These are phyloP conservation scores for Gallinago media DNA, from an alignment of 2,113 vertebrate genomes.

Conservation along the genomic window DNA sequence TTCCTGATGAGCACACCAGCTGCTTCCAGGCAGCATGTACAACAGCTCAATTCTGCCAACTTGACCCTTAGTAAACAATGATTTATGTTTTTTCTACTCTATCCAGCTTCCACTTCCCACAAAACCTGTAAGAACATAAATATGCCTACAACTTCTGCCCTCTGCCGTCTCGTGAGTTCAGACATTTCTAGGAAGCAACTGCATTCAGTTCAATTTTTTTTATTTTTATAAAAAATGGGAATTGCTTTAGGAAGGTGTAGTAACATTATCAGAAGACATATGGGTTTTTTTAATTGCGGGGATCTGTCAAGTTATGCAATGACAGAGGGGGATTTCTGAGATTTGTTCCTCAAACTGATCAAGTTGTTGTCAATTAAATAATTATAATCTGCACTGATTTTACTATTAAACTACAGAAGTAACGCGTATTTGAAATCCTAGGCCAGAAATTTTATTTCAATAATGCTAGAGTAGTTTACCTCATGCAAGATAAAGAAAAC, in stretches of 20 bases:
- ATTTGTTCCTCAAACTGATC: background rate
- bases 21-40: background rate
- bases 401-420: background rate
- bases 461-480: background rate
- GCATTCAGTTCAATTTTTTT: background rate
- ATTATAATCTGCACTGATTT: background rate
- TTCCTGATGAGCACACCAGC: background rate
- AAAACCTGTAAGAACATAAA: background rate
- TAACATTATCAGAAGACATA: background rate
- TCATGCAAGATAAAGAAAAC: background rate
- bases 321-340: background rate
- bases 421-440: background rate
- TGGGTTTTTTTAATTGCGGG: background rate
- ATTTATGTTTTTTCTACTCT: background rate
- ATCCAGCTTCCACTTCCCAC: background rate
- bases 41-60: background rate
- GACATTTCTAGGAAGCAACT: background rate
- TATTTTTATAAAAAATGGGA: background rate
- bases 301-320: background rate
- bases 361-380: background rate
- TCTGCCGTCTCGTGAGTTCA: background rate
- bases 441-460: background rate
- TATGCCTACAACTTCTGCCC: background rate
- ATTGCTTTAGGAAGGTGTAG: background rate
- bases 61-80: background rate